Evolutionary conservation across 2,888 invertebrate species (phyloP), one percentile per base, ranked within the genome.

Genomic region (Drosophila pseudotakahashii): DNA sequence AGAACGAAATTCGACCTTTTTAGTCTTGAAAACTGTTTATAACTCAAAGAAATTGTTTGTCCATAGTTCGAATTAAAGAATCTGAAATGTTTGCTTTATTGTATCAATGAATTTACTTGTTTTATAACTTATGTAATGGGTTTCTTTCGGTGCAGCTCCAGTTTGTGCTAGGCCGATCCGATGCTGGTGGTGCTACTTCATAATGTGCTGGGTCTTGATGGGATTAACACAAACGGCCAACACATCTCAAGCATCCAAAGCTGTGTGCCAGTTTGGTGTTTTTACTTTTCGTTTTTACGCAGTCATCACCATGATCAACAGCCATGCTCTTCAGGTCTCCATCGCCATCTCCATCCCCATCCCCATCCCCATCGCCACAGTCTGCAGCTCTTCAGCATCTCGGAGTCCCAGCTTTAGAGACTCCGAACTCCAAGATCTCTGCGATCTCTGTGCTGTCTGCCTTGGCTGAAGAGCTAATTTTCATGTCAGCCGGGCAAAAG

Each of bases 211-310:
- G 75, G 80, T 68, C 80, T 86, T 67, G 82, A 89, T 89, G 89
- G 89, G 89, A 88, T 88, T 89, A 88, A 88, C 82, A 84, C 79
- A 85, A 89, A 84, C 88, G 88, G 76, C 73, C 87, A 83, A 89
- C 87, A 89, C 89, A 84, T 83, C 87, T 84, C 84, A 88, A 88
- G 89, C 87, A 79, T 78, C 72, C 67, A 76, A 77, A 81, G 81
- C 88, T 81, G 88, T 83, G 81, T 76, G 81, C 88, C 81, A 81
- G 88, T 77, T 81, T 78, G 79, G 70, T 68, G 66, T 48, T 67
- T 55, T 57, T 42, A 69, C 82, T 85, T 81, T 76, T 51, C 37
- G 45, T 77, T 79, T 81, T 77, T 88, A 88, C 81, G 88, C 55
- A 82, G 81, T 82, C 81, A 82, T 82, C 88, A 84, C 69, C 66